Evolutionary conservation across 2,888 invertebrate species (phyloP), one percentile per base, ranked within the genome.

Genomic region (Clitarchus hookeri): DNA sequence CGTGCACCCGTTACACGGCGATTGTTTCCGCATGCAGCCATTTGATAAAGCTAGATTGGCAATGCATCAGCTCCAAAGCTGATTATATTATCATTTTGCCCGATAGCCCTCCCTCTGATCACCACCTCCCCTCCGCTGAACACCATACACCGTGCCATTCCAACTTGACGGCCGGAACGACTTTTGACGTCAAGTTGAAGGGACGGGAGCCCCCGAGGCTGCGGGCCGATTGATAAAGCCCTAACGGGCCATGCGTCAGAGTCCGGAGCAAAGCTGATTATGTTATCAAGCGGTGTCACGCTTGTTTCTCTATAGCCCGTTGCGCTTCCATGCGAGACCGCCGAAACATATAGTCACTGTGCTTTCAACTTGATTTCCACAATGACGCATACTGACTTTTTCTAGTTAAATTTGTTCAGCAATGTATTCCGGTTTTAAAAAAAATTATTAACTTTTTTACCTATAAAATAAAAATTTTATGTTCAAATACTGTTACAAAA

Each of bases 31-130:
- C 86, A 85, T 88, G 88, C 86, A 84, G 65, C 84, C 86, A 85
- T 86, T 88, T 86, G 88, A 88, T 88, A 88, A 88, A 88, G 88
- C 87, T 85, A 87, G 86, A 87, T 87, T 87, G 87, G 86, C 87
- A 86, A 88, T 88, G 88, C 86, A 88, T 88, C 88, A 87, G 86
- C 85, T 85, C 87, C 84, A 86, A 88, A 88, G 88, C 87, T 87
- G 88, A 88, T 88, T 87, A 88, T 87, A 87, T 86, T 84, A 86
- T 84, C 86, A 86, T 86, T 86, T 84, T 80, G 84, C 84, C 80
- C 86, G 80, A 86, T 53, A 79, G 53, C 79, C 84, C 53, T 65
- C n/a, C 65, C 65, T 65, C 65, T 19, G 16, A 6, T n/a, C 36
- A 4, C 12, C 65, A 65, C 19, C 65, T 2, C 65, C 65, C 65